Evolutionary conservation across 2,113 vertebrate genomes (phyloP).

Genomic region (Gasterosteus aculeatus): DNA sequence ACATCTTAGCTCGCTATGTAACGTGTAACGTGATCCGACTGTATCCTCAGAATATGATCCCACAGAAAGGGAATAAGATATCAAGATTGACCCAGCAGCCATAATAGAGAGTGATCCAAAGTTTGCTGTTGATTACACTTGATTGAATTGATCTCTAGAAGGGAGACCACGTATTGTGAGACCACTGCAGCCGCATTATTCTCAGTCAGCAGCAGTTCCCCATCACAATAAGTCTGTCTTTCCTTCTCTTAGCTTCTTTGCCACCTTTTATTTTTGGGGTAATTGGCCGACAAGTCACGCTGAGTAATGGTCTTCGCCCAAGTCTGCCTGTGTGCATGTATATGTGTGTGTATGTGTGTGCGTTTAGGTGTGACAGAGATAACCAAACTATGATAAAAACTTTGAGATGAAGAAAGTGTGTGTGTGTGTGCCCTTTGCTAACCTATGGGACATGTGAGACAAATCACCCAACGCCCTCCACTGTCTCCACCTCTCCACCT

Average conservation of each 20-base stretch:
- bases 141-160: neutral
- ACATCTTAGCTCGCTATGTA: neutral
- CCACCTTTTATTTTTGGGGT: constrained; percentile 7
- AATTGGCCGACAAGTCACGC: constrained; percentile 61
- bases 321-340: constrained; percentile 16
- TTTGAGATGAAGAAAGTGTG: constrained; percentile 33
- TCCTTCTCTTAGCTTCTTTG: constrained; percentile 16
- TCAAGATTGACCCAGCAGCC: neutral
- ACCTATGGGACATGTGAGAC: constrained; percentile 60
- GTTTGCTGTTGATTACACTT: neutral
- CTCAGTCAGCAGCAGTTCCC: constrained; percentile 16
- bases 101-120: neutral
- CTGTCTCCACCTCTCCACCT: constrained; percentile 29
- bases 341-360: constrained; percentile 22
- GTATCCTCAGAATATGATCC: neutral
- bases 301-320: constrained; percentile 64
- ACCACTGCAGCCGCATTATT: constrained; percentile 1
- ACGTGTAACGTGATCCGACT: neutral
- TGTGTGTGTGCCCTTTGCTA: constrained; percentile 35
- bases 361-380: constrained; percentile 23
- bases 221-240: constrained; percentile 11
- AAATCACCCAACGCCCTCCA: constrained; percentile 31
- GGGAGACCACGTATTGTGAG: neutral
- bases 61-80: neutral
- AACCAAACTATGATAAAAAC: constrained; percentile 28